A percentile compares a stretch with the other conserved stretches of the same genome.
phyloP scores from a whole-genome alignment of 2,888 invertebrate genomes.

The Hedya salicella region DNA sequence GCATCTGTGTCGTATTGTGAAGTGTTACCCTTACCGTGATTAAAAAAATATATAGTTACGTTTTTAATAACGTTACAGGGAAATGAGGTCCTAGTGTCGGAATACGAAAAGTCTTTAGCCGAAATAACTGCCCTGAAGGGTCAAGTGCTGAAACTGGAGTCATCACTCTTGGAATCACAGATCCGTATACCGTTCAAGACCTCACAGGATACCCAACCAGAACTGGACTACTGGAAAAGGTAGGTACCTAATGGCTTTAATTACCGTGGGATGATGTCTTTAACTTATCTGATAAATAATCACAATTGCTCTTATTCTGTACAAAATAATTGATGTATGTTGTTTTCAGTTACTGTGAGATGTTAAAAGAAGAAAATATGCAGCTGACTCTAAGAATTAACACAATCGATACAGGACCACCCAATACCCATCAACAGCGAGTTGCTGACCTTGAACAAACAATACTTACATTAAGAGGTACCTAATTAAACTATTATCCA shows the following conservation, averaged over 20 bases:
- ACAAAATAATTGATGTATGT: not conserved
- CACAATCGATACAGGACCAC: conserved; percentile 61
- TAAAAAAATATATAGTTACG: too few relatives aligned
- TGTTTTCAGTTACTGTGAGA: conserved; percentile 83
- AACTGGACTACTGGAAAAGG: conserved; percentile 78
- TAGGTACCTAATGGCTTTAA: conserved; percentile 50
- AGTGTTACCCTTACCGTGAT: too few relatives aligned
- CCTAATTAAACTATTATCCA: not conserved
- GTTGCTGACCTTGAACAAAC: conserved; percentile 81
- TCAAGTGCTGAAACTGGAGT: conserved; percentile 77
- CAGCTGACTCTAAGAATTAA: conserved; percentile 73
- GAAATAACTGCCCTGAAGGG: conserved; percentile 83
- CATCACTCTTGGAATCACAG: conserved; percentile 74
- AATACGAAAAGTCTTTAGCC: conserved; percentile 82
- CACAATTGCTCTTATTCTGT: too few relatives aligned
- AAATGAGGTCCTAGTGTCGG: conserved; percentile 79
- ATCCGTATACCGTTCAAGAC: conserved; percentile 64
- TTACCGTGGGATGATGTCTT: too few relatives aligned
- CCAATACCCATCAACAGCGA: conserved; percentile 65
- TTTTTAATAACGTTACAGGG: conserved; percentile 75
- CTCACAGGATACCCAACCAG: conserved; percentile 60
- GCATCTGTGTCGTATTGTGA: too few relatives aligned
- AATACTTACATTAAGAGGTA: conserved; percentile 78
- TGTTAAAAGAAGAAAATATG: conserved; percentile 86
- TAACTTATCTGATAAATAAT: not conserved